Base-by-base conservation (phyloP, 2,797 vertebrate genomes). In the Odontamblyopus lacepedii region DNA sequence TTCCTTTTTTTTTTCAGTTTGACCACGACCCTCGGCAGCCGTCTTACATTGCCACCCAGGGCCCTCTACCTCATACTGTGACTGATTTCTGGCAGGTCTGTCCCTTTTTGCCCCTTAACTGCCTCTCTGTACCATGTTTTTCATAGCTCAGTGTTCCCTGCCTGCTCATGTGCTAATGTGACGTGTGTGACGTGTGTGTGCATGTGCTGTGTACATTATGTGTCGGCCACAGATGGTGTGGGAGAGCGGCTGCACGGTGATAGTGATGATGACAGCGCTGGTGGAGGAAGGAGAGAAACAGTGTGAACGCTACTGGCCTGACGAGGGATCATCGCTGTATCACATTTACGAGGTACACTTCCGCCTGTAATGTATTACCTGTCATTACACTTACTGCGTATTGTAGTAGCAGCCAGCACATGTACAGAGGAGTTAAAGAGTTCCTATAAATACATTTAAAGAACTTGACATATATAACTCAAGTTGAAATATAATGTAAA, bases 81-180 rank as follows among this genome's bases (percentile, higher is more conserved):
- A 92, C 96, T 51, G 97, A 99, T 92, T 99, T 99, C 94, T 99
- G 98, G 98, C 98, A 99, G 96, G 98, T 97, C 75, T 79, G 93
- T 84, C 1, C 2, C 13, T 23, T 0, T 50, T 29, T 15, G 23
- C 27, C 15, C 71, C 3, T 26, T 18, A 59, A 56, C 5, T 11
- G 27, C 12, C 51, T 27, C 5, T 6, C 67, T 68, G 6, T 38
- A 5, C 32, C 12, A 12, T 26, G 11, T 64, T 44, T 23, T 48
- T 48, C 12, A 64, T 32, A 6, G 16, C 63, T 26, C 23, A 27
- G 38, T 64, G 63, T 64, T 44, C 19, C 32, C 32, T 63, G 9
- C n/a, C 32, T 44, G 62, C 62, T 41, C n/a, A 29, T 38, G 53
- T 62, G 12, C 69, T 23, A 71, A 16, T 55, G 51, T 41, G 59